Evolutionary conservation across 1,140 invertebrate species (phyloP), one percentile per base, ranked within the genome.

Genomic region (Penaeus indicus): DNA sequence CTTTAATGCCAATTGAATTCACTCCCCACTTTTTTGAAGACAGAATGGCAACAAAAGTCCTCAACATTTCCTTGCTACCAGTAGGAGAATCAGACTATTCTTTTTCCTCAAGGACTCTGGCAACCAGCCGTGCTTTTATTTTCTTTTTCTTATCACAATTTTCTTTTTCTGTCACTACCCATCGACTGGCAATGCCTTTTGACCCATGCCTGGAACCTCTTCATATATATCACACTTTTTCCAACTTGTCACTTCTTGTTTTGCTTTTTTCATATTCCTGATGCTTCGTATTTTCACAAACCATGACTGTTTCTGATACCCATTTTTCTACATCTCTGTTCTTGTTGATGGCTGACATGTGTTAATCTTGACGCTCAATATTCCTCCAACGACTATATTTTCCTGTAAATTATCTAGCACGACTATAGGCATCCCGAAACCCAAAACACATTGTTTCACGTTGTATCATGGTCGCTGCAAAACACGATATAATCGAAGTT

Each of bases 11-110:
- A 81, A 63, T 83, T 61, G 60, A 83, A 84, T 63, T 84, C n/a
- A 84, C 61, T 84, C 8, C 61, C 81, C 81, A 84, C 32, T 32
- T 32, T 32, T 32, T 32, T 10, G 81, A 83, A 83, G 81, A 62
- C 54, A 62, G 27, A 21, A 83, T 83, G n/a, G 25, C 27, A 84
- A 38, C 25, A 64, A 67, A 84, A 27, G 61, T n/a, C 32, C 81
- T 84, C 81, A 84, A 84, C 54, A 84, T 42, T 63, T 83, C 81
- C 60, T 84, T 84, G 81, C 81, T 84, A 63, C 63, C 61, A 84
- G 63, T 84, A 42, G 27, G 54, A 84, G 61, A 84, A 64, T 84
- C 81, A 13, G 81, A 83, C 27, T 83, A 16, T 63, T 63, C n/a
- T 32, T 67, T 64, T 83, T 42, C 81, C 81, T 84, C 81, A 83